A percentile compares a stretch with the other conserved stretches of the same genome.
Conservation (phyloP, 2,797 vertebrate species). For the Rhabdophis nuchalis region DNA sequence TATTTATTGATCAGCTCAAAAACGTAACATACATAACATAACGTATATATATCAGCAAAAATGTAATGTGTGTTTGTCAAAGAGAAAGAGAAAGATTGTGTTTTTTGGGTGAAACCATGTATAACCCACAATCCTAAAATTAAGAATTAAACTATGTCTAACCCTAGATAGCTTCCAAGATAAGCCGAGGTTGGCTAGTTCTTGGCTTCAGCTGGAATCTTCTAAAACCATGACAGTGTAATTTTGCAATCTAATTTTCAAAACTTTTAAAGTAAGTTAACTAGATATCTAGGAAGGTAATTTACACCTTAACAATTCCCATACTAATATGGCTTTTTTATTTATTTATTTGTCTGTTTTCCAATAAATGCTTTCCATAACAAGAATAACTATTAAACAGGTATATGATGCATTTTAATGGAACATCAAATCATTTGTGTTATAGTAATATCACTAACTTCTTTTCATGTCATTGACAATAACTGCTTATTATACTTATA, state of each 20-base stretch:
- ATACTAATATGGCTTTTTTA: not conserved
- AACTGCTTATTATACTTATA: not conserved
- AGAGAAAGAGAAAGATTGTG: not conserved
- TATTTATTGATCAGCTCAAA: no score
- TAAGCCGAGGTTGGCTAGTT: not conserved
- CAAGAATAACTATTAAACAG: not conserved
- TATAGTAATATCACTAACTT: not conserved
- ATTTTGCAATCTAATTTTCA: not conserved
- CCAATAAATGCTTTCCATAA: constrained; percentile 3
- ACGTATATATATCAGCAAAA: no score
- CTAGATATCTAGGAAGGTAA: not conserved
- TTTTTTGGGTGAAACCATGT: not conserved
- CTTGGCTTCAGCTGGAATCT: not conserved
- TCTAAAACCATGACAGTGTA: not conserved
- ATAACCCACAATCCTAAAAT: not conserved
- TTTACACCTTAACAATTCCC: not conserved
- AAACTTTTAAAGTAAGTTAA: not conserved
- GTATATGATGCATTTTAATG: not conserved
- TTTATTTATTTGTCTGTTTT: not conserved
- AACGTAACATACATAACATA: no score
- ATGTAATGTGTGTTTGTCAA: not conserved
- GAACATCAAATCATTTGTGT: not conserved
- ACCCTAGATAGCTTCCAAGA: not conserved
- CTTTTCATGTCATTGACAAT: not conserved
- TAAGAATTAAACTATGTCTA: not conserved